Evolutionary conservation across 2,797 vertebrate genomes (phyloP), one percentile per base, ranked within the genome.

Genomic region (Nasua narica): DNA sequence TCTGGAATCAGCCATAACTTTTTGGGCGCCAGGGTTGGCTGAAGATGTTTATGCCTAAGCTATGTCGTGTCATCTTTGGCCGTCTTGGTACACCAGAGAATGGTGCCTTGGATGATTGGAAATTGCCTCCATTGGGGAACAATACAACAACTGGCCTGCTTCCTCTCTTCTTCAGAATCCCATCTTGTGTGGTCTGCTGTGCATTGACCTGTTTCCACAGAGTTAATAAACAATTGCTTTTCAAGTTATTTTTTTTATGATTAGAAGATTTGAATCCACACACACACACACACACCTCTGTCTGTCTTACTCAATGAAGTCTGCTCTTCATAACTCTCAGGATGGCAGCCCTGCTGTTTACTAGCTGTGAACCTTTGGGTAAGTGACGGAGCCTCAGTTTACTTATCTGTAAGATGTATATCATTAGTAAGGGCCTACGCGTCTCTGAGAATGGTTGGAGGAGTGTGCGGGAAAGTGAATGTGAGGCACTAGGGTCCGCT

Each of bases 101-200:
- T 7, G n/a, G 46, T 76, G 62, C 50, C 60, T 97, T 97, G 93
- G 89, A 78, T 96, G 95, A 96, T 93, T 96, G 58, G 92, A 97
- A 96, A 91, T 96, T 96, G 46, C 60, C 52, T 95, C 90, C 27
- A 40, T 52, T 72, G 90, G 48, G 82, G 48, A 95, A 92, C 95
- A 95, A 92, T 29, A n/a, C 69, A 95, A 90, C 58, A 96, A 69
- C 83, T 97, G 92, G 86, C 32, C 72, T 54, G n/a, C 29, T 96
- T 97, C 92, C 46, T 94, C 32, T 89, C 60, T 27, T 97, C 95
- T 88, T 93, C 32, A 32, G 37, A 96, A 94, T 95, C 85, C 72
- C 91, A 94, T 77, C 83, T 87, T 96, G 76, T 96, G 92, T 96
- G 72, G 89, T 95, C 91, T 95, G 86, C 86, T 94, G 65, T 89